phyloP scores from a whole-genome alignment of 2,888 invertebrate species.

The Sinodicranocentrus sp. region DNA sequence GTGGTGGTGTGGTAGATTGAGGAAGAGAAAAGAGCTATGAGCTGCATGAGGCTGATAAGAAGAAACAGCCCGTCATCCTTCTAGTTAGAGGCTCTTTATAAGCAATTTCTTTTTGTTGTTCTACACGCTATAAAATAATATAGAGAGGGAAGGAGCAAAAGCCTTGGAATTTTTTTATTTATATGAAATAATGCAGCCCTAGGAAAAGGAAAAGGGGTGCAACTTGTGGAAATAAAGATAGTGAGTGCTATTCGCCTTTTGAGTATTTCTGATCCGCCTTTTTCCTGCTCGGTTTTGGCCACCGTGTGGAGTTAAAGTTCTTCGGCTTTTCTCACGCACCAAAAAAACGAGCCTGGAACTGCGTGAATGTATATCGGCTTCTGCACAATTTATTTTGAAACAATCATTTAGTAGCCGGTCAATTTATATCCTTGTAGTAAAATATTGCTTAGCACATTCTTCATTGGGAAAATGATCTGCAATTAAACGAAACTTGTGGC shows the following conservation, averaged over 20 bases:
- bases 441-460: no score
- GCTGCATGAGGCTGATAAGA: constrained; percentile 19
- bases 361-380: no score
- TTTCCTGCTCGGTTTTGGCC: not conserved
- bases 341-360: no score
- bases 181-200: constrained; percentile 1
- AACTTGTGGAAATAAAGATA: not conserved
- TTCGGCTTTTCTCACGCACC: no score
- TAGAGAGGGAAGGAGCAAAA: not conserved
- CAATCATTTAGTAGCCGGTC: no score
- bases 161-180: not conserved
- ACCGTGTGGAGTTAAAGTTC: no score
- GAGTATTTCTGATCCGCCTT: constrained; percentile 1
- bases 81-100: not conserved
- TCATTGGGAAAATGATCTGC: no score
- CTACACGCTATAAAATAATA: constrained; percentile 1
- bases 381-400: no score
- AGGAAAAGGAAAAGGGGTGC: not conserved
- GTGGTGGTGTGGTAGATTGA: not conserved
- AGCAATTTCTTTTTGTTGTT: not conserved
- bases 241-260: not conserved
- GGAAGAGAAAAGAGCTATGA: not conserved
- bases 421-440: no score
- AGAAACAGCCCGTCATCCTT: constrained; percentile 11
- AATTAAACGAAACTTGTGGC: no score